Percentiles rank a stretch among this genome's conserved stretches.
phyloP scores from a whole-genome alignment of 2,888 invertebrate genomes.

The Mythimna loreyi region DNA sequence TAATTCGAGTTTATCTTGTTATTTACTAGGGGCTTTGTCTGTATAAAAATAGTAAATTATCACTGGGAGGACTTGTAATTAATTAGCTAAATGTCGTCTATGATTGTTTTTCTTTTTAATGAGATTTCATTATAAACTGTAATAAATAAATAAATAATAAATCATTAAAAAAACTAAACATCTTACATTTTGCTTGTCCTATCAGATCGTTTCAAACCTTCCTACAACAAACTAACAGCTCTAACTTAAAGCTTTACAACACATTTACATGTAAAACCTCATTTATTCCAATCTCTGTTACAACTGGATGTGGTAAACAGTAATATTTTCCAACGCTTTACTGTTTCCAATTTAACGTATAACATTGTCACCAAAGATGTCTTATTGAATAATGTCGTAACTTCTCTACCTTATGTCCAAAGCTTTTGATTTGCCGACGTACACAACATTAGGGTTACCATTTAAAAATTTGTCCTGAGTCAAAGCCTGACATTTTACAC shows the following conservation, averaged over 20 bases:
- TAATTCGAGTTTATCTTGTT: too few species aligned
- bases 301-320: constrained; percentile 33
- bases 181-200: neutral
- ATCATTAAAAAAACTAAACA: too few species aligned
- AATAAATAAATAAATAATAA: too few species aligned
- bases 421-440: constrained; percentile 33
- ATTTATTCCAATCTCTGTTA: constrained; percentile 18
- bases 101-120: too few species aligned
- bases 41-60: too few species aligned
- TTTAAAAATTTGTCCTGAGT: too few species aligned
- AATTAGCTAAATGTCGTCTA: too few species aligned
- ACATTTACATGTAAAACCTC: constrained; percentile 36
- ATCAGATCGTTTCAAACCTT: constrained; percentile 1
- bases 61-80: too few species aligned
- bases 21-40: too few species aligned
- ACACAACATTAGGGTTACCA: too few species aligned
- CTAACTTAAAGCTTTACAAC: constrained; percentile 7
- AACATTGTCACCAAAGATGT: constrained; percentile 49
- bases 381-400: constrained; percentile 55
- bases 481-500: too few species aligned
- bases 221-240: neutral
- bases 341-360: constrained; percentile 54
- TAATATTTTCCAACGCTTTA: constrained; percentile 49
- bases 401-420: constrained; percentile 51
- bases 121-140: too few species aligned